A percentile compares a stretch with the other conserved stretches of the same genome.
Conservation (phyloP, 2,888 invertebrate species). For the Yponomeuta cagnagella region DNA sequence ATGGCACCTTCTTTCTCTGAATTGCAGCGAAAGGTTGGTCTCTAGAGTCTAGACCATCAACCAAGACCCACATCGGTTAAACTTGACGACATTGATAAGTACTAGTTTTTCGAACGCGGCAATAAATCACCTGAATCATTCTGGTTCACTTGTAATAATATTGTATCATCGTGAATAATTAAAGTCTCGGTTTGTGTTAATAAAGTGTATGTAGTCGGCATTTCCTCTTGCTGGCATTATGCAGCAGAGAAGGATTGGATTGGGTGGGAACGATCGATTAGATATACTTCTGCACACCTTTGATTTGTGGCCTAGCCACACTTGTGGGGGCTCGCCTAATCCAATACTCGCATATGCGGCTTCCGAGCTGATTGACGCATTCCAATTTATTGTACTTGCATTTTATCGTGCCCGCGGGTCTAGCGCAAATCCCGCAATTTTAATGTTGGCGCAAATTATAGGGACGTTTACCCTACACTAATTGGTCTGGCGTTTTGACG, state of each 20-base stretch:
- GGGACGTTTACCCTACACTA: not conserved
- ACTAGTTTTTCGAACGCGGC: no score
- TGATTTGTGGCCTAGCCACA: not conserved
- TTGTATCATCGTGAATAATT: no score
- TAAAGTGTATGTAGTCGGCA: no score
- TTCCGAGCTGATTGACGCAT: slow-evolving; percentile 16
- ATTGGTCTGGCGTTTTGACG: not conserved
- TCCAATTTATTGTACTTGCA: slow-evolving; percentile 14
- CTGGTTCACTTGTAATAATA: no score
- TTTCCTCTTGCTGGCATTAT: no score
- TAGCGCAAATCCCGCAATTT: not conserved
- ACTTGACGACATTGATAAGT: no score
- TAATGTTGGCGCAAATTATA: not conserved
- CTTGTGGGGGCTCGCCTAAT: slow-evolving; percentile 19
- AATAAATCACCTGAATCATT: no score
- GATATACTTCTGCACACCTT: not conserved
- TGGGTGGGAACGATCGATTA: not conserved
- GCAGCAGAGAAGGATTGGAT: no score
- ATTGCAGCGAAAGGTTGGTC: not conserved
- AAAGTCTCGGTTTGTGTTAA: no score
- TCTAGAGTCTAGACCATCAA: no score
- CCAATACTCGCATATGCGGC: slow-evolving; percentile 20
- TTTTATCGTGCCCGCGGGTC: not conserved
- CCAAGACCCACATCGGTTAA: no score
- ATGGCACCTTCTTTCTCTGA: not conserved